Evolutionary conservation across 2,113 vertebrate species (phyloP), one percentile per base, ranked within the genome.

Genomic region (Excalfactoria chinensis): DNA sequence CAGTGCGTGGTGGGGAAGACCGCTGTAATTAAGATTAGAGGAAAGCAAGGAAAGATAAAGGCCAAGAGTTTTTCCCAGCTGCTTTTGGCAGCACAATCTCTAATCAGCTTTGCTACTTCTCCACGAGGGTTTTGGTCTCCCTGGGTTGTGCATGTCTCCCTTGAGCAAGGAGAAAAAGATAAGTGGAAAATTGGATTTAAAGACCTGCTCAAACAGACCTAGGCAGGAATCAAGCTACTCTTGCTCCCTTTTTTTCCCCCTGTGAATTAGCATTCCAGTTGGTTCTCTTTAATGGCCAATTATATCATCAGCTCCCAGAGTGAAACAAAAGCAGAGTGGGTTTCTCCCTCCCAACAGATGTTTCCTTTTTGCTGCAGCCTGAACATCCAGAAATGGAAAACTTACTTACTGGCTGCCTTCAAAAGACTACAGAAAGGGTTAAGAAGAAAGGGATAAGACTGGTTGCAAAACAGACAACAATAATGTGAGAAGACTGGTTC

Each of bases 311-410:
- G 46, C 51, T 86, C 66, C 93, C 78, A 71, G 88, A 86, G 1
- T 71, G 83, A 96, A 81, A 71, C 0, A 2, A 93, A 95, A 88
- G 83, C 66, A 48, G 69, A 81, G 48, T 0, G 0, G 66, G 79
- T 93, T 94, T 84, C 64, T 95, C n/a, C 62, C 80, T 94, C 86
- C 72, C 75, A 68, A 37, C 78, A 91, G 84, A 80, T 91, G 84
- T 93, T 94, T 94, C 94, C 79, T 64, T 90, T 85, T 67, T 60
- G 30, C 68, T 89, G 72, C 60, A 78, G 60, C n/a, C 85, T 0
- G 0, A 76, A 56, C 60, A 68, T 73, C 37, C 56, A 91, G 84
- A 93, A 94, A 64, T 64, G 4, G 90, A 85, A 83, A 51, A 13
- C 14, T 78, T 49, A 22, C 76, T 87, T 85, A 67, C 78, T 79